Evolutionary conservation across 2,888 invertebrate species (phyloP).

Genomic region (Amphipyra tragopoginis): DNA sequence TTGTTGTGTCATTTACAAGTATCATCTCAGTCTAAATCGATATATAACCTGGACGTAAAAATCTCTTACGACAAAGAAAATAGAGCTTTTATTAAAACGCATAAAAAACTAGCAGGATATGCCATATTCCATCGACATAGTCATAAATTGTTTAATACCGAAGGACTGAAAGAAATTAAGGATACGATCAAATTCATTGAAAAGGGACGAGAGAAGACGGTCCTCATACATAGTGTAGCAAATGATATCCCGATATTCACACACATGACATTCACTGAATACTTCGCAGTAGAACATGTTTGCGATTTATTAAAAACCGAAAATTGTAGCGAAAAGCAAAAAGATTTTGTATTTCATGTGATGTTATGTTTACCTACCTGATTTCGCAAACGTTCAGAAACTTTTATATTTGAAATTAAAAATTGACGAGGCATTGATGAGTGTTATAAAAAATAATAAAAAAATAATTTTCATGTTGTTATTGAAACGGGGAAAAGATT

Average conservation of each 20-base stretch:
- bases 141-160: slow-evolving; percentile 6
- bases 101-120: slow-evolving; percentile 39
- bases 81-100: slow-evolving; percentile 17
- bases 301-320: slow-evolving; percentile 8
- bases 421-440: slow-evolving; percentile 1
- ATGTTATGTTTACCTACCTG: no score
- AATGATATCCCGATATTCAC: slow-evolving; percentile 35
- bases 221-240: slow-evolving; percentile 27
- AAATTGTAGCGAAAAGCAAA: neutral
- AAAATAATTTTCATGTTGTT: slow-evolving; percentile 15
- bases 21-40: no score
- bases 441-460: neutral
- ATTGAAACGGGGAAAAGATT: slow-evolving; percentile 4
- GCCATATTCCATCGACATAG: slow-evolving; percentile 21
- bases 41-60: no score
- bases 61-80: slow-evolving; percentile 15
- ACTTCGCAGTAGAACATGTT: slow-evolving; percentile 37
- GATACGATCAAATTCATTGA: slow-evolving; percentile 10
- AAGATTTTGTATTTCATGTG: slow-evolving; percentile 18
- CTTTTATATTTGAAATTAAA: slow-evolving; percentile 18
- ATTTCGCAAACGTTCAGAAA: neutral
- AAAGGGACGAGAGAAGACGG: slow-evolving; percentile 28
- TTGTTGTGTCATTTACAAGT: no score
- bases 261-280: slow-evolving; percentile 44
- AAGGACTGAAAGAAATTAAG: slow-evolving; percentile 20